A percentile compares a stretch with the other conserved stretches of the same genome.
phyloP scores from a whole-genome alignment of 1,140 invertebrate genomes.

The Linepithema humile region DNA sequence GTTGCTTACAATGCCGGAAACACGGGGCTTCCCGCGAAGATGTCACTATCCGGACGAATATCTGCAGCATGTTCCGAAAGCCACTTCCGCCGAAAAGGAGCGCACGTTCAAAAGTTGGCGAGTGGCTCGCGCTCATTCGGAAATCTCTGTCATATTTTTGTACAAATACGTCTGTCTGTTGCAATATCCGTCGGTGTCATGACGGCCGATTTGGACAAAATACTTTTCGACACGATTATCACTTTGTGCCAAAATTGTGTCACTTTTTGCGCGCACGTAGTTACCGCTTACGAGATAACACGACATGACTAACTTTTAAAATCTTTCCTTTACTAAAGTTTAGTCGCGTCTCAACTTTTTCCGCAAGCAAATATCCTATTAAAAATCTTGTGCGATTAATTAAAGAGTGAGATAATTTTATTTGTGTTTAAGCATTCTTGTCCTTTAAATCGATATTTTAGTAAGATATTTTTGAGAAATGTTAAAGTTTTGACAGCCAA shows the following conservation, averaged over 20 bases:
- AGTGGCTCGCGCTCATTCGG: slow-evolving; percentile 29
- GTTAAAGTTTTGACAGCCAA: not conserved
- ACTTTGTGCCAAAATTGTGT: not conserved
- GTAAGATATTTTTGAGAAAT: not conserved
- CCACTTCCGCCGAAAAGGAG: slow-evolving; percentile 33
- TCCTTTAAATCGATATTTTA: not conserved
- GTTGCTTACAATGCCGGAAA: slow-evolving; percentile 58
- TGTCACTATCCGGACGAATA: slow-evolving; percentile 54
- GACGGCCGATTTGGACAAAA: not conserved
- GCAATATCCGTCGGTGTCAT: not conserved
- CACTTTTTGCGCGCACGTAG: not conserved
- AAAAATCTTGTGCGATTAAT: not conserved
- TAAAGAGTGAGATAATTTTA: not conserved
- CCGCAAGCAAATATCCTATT: not conserved
- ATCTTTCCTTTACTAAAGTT: not conserved
- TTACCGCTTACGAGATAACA: too few relatives aligned
- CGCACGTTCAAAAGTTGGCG: slow-evolving; percentile 39
- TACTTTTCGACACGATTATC: not conserved
- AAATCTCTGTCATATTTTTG: slow-evolving; percentile 41
- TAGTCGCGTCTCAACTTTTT: not conserved
- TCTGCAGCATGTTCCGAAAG: slow-evolving; percentile 25
- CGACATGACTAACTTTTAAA: not conserved
- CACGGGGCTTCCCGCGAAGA: slow-evolving; percentile 60
- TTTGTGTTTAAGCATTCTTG: not conserved
- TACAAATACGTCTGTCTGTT: slow-evolving; percentile 3